Evolutionary conservation across 2,113 vertebrate genomes (phyloP).

Genomic region (Ammospiza nelsoni): DNA sequence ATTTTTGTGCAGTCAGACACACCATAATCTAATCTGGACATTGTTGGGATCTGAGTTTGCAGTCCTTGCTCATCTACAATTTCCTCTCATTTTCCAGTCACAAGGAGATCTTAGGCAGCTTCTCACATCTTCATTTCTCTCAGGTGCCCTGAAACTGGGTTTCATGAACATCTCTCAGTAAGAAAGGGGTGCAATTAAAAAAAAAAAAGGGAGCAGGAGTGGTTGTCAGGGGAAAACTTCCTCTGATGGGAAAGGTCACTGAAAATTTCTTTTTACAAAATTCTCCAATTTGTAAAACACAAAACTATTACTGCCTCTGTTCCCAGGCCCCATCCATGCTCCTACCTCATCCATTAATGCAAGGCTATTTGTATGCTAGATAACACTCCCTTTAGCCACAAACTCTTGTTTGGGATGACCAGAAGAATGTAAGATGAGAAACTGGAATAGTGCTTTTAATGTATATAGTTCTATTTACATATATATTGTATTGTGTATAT

Average conservation of each 20-base stretch:
- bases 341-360: neutral
- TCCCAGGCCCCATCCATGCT: neutral
- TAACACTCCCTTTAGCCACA: neutral
- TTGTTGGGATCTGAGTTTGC: neutral
- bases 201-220: neutral
- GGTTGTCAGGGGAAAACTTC: neutral
- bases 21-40: neutral
- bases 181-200: neutral
- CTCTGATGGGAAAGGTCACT: neutral
- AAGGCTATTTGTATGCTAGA: neutral
- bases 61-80: neutral
- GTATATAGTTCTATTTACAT: neutral
- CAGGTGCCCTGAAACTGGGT: neutral
- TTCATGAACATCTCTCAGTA: neutral
- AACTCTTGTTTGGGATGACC: neutral
- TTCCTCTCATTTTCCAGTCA: neutral
- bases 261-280: neutral
- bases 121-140: neutral
- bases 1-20: neutral
- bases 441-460: neutral
- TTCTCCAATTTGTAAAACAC: neutral
- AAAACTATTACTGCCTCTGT: neutral
- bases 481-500: neutral
- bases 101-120: neutral
- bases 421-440: neutral